Percentiles rank a stretch among this genome's conserved stretches.
These are phyloP conservation scores for Bombus superbus DNA, from an alignment of 1,140 invertebrate species.

Conservation along the genomic window DNA sequence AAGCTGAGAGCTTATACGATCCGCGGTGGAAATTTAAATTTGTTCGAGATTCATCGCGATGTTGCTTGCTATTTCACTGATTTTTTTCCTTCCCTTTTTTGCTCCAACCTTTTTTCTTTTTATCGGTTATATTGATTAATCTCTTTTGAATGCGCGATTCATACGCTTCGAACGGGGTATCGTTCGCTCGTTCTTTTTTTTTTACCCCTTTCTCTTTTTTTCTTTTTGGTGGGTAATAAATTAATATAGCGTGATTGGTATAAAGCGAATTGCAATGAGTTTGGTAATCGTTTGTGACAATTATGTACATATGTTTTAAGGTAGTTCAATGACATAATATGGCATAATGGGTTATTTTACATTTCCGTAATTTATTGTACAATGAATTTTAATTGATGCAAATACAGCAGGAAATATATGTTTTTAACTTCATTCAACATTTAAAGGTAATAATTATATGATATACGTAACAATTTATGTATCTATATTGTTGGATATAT, in stretches of 20 bases:
- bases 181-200: background rate
- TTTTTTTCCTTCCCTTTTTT: background rate
- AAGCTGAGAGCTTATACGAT: background rate
- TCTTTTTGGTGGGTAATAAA: background rate
- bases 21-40: conserved; percentile 14
- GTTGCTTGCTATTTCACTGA: too few relatives aligned
- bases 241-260: background rate
- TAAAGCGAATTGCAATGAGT: background rate
- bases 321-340: too few relatives aligned
- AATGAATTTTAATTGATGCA: background rate
- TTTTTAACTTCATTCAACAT: background rate
- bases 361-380: background rate
- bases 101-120: background rate
- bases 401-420: background rate
- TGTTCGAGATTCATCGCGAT: background rate
- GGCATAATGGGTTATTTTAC: too few relatives aligned
- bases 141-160: background rate
- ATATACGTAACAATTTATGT: background rate
- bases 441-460: background rate
- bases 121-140: background rate
- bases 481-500: background rate
- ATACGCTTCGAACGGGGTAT: background rate
- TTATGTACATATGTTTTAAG: background rate
- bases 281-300: background rate
- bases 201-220: background rate